Evolutionary conservation across 2,113 vertebrate genomes (phyloP).

Genomic region (Centropristis striata): DNA sequence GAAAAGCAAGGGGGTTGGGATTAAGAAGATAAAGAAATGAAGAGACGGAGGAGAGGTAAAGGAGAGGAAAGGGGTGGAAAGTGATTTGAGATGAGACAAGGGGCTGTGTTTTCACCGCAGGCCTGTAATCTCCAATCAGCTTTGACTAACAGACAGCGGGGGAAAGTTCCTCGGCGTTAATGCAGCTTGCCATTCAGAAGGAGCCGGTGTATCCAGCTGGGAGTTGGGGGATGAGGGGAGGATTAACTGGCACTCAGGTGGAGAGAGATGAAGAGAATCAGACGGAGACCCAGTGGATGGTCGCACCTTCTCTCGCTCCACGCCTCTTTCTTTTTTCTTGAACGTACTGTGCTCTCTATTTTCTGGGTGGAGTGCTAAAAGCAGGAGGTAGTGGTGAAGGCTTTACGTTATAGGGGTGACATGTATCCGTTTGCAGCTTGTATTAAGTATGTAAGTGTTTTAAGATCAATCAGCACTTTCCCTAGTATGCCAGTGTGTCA

Average conservation of each 20-base stretch:
- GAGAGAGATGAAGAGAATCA: conserved; percentile 79
- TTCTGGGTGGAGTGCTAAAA: conserved; percentile 27
- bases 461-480: conserved; percentile 14
- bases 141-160: conserved; percentile 79
- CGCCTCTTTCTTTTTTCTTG: conserved; percentile 39
- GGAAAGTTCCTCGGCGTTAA: conserved; percentile 76
- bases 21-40: conserved; percentile 73
- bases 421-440: neutral
- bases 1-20: conserved; percentile 63
- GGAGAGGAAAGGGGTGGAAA: conserved; percentile 40
- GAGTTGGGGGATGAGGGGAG: conserved; percentile 76
- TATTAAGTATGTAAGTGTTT: neutral
- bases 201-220: conserved; percentile 74
- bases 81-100: conserved; percentile 77
- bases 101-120: conserved; percentile 66
- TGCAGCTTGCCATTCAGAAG: conserved; percentile 77
- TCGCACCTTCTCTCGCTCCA: conserved; percentile 61
- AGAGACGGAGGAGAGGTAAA: conserved; percentile 46
- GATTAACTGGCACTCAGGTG: conserved; percentile 85
- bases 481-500: neutral
- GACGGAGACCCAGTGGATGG: conserved; percentile 66
- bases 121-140: conserved; percentile 84
- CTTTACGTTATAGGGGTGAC: conserved; percentile 23
- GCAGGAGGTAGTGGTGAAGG: conserved; percentile 10
- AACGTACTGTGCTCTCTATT: conserved; percentile 20